Evolutionary conservation across 23 tunicate genomes (phyloP).

Genomic region (Styela clava): DNA sequence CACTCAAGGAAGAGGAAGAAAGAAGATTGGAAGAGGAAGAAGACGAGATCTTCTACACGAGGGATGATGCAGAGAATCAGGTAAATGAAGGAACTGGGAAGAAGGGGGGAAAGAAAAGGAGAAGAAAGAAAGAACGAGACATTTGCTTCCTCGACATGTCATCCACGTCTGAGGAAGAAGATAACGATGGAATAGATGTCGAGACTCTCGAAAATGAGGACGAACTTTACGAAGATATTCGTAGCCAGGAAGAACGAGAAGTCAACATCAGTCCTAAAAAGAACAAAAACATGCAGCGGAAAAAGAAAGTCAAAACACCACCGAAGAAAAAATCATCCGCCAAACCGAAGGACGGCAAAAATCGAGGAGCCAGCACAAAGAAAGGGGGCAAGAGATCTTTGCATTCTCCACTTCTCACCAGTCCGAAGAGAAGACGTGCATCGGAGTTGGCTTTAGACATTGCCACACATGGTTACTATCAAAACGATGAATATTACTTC

Average conservation of each 20-base stretch:
- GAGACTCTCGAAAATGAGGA: slow-evolving; percentile 33
- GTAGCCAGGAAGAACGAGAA: not conserved
- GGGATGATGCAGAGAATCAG: slow-evolving; percentile 71
- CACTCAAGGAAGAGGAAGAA: slow-evolving; percentile 88
- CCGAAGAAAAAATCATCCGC: not conserved
- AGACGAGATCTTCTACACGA: slow-evolving; percentile 88
- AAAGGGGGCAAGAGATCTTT: not conserved
- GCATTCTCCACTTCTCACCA: not conserved
- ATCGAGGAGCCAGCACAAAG: not conserved
- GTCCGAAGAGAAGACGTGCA: slow-evolving; percentile 28
- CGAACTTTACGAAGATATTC: not conserved
- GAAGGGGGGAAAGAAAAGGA: slow-evolving; percentile 47
- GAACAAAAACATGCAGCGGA: not conserved
- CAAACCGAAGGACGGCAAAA: not conserved
- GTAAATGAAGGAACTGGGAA: slow-evolving; percentile 46
- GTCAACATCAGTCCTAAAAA: not conserved
- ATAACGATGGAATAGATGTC: slow-evolving; percentile 9
- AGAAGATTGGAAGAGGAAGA: slow-evolving; percentile 75
- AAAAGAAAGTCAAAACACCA: not conserved
- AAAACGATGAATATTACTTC: slow-evolving; percentile 13
- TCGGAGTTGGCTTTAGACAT: slow-evolving; percentile 17
- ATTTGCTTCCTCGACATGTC: slow-evolving; percentile 62
- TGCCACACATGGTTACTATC: slow-evolving; percentile 19
- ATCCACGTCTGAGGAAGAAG: slow-evolving; percentile 45
- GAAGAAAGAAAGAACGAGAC: slow-evolving; percentile 51